phyloP scores from a whole-genome alignment of 2,113 vertebrate species.

The Mirza zaza region DNA sequence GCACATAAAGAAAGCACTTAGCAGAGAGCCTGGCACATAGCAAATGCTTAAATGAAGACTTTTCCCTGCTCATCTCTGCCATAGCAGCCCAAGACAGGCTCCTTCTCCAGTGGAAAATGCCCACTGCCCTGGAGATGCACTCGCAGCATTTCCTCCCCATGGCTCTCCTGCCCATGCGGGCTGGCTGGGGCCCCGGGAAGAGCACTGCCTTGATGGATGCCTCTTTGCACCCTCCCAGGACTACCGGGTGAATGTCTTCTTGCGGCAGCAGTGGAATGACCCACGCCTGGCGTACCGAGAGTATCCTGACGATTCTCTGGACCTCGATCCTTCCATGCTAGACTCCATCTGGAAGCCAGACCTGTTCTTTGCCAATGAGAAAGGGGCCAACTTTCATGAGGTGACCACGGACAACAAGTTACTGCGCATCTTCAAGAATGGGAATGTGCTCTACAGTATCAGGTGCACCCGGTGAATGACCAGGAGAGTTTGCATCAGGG shows the following conservation, averaged over 20 bases:
- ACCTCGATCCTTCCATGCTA: conserved; percentile 95
- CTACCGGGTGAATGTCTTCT: conserved; percentile 94
- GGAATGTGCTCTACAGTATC: conserved; percentile 95
- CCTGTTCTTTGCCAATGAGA: conserved; percentile 95
- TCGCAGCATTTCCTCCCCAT: not conserved
- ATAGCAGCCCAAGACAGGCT: not conserved
- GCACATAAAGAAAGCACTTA: conserved; percentile 13
- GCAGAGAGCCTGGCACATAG: not conserved
- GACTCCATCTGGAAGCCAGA: conserved; percentile 98
- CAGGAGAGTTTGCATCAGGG: not conserved
- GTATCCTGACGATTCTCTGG: conserved; percentile 93
- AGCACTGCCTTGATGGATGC: not conserved
- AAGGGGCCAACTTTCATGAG: conserved; percentile 95
- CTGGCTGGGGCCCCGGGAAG: not conserved
- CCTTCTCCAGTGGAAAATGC: conserved; percentile 26
- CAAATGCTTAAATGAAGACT: not conserved
- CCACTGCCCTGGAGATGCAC: not conserved
- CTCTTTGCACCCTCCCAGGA: conserved; percentile 83
- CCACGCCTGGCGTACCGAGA: conserved; percentile 93
- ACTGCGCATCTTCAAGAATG: conserved; percentile 94
- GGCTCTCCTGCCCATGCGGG: not conserved
- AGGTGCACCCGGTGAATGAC: conserved; percentile 81
- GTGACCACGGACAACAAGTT: conserved; percentile 97
- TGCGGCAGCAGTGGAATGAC: conserved; percentile 95
- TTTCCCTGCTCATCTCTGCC: conserved; percentile 28